Evolutionary conservation across 2,797 vertebrate genomes (phyloP).

Genomic region (Craterocephalus amniculus): DNA sequence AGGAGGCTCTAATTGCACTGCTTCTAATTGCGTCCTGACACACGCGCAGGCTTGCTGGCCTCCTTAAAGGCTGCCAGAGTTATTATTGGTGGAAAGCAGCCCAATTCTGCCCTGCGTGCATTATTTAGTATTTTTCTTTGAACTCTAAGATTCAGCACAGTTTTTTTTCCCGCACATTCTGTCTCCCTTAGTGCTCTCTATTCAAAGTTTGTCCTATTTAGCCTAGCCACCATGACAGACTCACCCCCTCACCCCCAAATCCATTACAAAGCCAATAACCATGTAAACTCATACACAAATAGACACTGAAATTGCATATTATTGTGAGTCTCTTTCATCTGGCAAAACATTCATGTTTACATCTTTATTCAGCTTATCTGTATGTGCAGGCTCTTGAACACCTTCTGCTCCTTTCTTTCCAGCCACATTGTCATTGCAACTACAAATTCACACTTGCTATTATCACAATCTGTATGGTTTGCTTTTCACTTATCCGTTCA

Average conservation of each 20-base stretch:
- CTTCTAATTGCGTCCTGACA: slow-evolving; percentile 77
- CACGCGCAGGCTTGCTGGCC: slow-evolving; percentile 70
- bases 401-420: slow-evolving; percentile 21
- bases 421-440: slow-evolving; percentile 29
- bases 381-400: slow-evolving; percentile 25
- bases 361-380: slow-evolving; percentile 43
- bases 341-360: slow-evolving; percentile 26
- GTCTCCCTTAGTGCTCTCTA: slow-evolving; percentile 72
- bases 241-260: slow-evolving; percentile 20
- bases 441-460: slow-evolving; percentile 31
- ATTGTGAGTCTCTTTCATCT: slow-evolving; percentile 44
- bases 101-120: slow-evolving; percentile 83
- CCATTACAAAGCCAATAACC: slow-evolving; percentile 65
- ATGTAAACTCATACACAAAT: slow-evolving; percentile 56
- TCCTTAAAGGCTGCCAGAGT: slow-evolving; percentile 80
- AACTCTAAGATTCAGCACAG: slow-evolving; percentile 81
- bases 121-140: slow-evolving; percentile 87
- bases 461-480: slow-evolving; percentile 28
- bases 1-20: slow-evolving; percentile 77
- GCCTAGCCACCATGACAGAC: slow-evolving; percentile 66
- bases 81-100: slow-evolving; percentile 83
- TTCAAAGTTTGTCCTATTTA: slow-evolving; percentile 82
- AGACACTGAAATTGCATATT: slow-evolving; percentile 51
- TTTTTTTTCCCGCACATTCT: slow-evolving; percentile 57
- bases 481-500: slow-evolving; percentile 25